Conservation (phyloP, 2,888 invertebrate genomes). For the Nezara viridula region DNA sequence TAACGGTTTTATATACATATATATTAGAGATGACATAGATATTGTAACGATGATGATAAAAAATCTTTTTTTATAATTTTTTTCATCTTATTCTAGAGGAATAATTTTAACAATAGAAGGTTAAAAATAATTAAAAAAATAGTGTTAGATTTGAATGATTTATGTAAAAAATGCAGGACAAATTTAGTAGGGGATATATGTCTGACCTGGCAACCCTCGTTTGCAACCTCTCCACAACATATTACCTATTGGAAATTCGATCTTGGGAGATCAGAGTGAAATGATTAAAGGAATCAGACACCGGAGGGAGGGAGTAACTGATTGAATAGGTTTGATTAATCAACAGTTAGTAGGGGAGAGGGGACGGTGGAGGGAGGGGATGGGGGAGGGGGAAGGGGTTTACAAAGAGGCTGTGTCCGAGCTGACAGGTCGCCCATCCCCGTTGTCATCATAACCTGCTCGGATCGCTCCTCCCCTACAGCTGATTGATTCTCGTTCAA, state of each 20-base stretch:
- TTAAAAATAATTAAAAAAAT: no score
- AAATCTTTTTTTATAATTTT: no score
- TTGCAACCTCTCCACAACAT: no score
- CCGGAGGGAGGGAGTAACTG: not conserved
- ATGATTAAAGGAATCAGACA: slow-evolving; percentile 1
- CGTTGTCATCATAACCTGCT: not conserved
- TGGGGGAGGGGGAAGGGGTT: not conserved
- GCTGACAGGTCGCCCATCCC: not conserved
- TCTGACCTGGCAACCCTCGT: no score
- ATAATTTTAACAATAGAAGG: no score
- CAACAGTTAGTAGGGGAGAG: not conserved
- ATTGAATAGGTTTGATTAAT: slow-evolving; percentile 14
- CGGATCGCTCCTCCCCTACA: not conserved
- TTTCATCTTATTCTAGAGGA: no score
- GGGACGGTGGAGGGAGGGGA: not conserved
- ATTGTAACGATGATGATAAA: no score
- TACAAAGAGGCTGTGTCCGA: slow-evolving; percentile 2
- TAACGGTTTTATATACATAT: no score
- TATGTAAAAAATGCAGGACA: no score
- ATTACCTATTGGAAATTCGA: not conserved
- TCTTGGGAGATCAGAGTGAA: not conserved
- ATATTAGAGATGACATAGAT: no score
- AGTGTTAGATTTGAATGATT: no score
- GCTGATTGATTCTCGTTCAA: not conserved
- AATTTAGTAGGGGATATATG: no score